Evolutionary conservation across 2,113 vertebrate species (phyloP).

Genomic region (Microtus richardsoni): DNA sequence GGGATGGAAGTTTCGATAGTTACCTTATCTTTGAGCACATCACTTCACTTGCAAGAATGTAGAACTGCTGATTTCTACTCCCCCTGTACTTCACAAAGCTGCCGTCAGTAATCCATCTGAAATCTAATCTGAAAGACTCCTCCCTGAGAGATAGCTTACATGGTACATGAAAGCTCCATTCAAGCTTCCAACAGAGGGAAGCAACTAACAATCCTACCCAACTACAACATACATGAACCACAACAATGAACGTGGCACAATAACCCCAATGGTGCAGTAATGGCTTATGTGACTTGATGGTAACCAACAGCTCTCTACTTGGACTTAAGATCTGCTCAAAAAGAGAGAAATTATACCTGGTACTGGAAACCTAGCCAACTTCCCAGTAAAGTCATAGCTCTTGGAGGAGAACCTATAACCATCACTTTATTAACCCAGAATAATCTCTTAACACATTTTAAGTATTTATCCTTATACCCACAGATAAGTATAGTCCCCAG

Average conservation of each 20-base stretch:
- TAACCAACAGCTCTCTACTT: not conserved
- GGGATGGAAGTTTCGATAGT: not conserved
- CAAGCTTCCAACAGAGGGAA: not conserved
- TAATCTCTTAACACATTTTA: not conserved
- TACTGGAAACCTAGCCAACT: not conserved
- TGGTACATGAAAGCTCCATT: not conserved
- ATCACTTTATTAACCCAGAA: not conserved
- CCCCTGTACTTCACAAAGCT: not conserved
- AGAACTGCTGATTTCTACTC: not conserved
- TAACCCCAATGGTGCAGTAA: not conserved
- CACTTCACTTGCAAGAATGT: not conserved
- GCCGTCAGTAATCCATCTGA: not conserved
- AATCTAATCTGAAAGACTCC: not conserved
- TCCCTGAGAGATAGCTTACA: not conserved
- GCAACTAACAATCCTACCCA: not conserved
- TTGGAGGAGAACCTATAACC: not conserved
- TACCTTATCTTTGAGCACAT: not conserved
- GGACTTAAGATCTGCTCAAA: not conserved
- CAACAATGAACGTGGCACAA: not conserved
- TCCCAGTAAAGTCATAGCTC: not conserved
- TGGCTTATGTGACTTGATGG: not conserved
- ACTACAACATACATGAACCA: not conserved
- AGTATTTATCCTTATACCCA: not conserved
- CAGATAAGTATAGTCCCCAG: not conserved
- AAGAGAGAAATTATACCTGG: not conserved